Percentiles rank a stretch among this genome's conserved stretches.
Conservation (phyloP, 1,140 invertebrate species). For the Mamestra configurata region DNA sequence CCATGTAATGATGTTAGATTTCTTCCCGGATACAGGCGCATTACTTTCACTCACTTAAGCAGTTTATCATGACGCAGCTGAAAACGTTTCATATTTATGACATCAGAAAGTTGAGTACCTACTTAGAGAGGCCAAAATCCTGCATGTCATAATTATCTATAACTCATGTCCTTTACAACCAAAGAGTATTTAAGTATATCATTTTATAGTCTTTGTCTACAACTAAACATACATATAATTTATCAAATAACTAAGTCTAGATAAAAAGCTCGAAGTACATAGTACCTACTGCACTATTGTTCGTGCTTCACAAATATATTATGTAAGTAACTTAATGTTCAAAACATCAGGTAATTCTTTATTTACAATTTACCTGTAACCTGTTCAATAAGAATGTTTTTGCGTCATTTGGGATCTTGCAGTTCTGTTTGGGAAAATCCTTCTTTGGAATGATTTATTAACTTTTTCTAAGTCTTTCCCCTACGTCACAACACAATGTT, state of each 20-base stretch:
- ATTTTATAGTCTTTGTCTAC: too few species aligned
- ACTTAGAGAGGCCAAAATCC: neutral
- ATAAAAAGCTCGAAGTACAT: too few species aligned
- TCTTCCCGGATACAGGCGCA: constrained; percentile 16
- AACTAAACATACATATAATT: too few species aligned
- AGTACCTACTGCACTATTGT: too few species aligned
- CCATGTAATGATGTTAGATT: constrained; percentile 21
- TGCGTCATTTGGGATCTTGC: neutral
- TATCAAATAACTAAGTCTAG: too few species aligned
- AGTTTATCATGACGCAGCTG: constrained; percentile 15
- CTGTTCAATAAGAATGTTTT: neutral
- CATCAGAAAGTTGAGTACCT: neutral
- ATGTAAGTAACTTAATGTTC: too few species aligned
- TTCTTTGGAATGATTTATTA: neutral
- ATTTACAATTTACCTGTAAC: neutral
- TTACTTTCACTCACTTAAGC: constrained; percentile 19
- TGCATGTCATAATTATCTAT: too few species aligned
- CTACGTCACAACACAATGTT: neutral
- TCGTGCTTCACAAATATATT: neutral
- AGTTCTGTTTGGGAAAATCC: neutral
- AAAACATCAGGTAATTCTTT: neutral
- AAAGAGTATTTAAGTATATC: too few species aligned
- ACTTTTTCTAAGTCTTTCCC: neutral
- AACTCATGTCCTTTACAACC: too few species aligned
- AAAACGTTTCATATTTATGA: neutral